Conservation (phyloP, 2,888 invertebrate species). For the Camptogramma bilineatum region DNA sequence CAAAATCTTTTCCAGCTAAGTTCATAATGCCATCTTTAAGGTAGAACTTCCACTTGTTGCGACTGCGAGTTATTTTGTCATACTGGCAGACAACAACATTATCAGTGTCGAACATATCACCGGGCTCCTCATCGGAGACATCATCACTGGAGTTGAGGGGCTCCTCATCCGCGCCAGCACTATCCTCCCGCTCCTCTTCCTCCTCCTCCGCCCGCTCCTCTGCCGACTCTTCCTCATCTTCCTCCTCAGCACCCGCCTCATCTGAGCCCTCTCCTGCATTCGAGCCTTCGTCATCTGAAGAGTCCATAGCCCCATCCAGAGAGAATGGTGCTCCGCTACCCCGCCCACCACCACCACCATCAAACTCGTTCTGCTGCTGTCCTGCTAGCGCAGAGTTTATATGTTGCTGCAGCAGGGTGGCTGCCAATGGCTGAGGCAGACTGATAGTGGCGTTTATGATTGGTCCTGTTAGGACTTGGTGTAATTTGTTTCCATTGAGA, state of each 20-base stretch:
- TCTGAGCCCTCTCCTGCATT: constrained; percentile 84
- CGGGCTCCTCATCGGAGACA: constrained; percentile 97
- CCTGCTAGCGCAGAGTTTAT: constrained; percentile 91
- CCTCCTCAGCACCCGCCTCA: constrained; percentile 89
- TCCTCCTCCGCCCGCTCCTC: constrained; percentile 87
- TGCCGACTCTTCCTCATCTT: constrained; percentile 92
- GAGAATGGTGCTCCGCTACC: constrained; percentile 77
- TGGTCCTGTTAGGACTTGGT: constrained; percentile 92
- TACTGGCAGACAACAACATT: constrained; percentile 99
- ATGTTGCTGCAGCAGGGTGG: constrained; percentile 94
- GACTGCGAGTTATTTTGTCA: constrained; percentile 99
- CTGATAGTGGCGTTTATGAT: constrained; percentile 96
- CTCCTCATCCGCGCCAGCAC: constrained; percentile 89
- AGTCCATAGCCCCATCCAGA: constrained; percentile 88
- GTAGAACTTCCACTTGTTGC: constrained; percentile 99
- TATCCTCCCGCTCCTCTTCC: constrained; percentile 90
- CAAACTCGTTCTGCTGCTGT: constrained; percentile 79
- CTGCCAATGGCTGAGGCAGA: constrained; percentile 92
- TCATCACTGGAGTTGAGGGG: constrained; percentile 98
- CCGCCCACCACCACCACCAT: constrained; percentile 79
- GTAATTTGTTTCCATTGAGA: constrained; percentile 89
- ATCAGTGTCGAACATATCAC: constrained; percentile 98
- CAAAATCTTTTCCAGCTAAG: constrained; percentile 98
- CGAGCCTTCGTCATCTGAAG: constrained; percentile 91
- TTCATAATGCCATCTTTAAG: constrained; percentile 99